Evolutionary conservation across 2,888 invertebrate genomes (phyloP), one percentile per base, ranked within the genome.

Genomic region (Philereme transversata): DNA sequence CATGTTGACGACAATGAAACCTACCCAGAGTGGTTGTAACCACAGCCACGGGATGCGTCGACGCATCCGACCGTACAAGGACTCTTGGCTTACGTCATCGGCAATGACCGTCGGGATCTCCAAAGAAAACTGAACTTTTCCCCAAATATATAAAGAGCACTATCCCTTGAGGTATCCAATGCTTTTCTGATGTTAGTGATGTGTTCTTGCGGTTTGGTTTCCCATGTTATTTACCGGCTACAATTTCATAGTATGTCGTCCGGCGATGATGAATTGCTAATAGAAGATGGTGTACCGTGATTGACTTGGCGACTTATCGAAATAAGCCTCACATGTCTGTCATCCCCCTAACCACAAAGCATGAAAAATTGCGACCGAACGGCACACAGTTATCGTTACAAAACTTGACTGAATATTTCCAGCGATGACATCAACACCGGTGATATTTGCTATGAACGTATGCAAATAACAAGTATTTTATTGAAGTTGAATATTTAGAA

Each of bases 21-120:
- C 73, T 80, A 86, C 87, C 85, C 85, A 72, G 76, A 85, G 86
- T 84, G 79, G 88, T 84, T 86, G 89, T 88, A 90, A 88, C 85
- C 83, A 77, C 84, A 92, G 81, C 83, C 86, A 75, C 84, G 82
- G 82, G 88, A 86, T 86, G 84, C 83, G 83, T 79, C 82, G 78
- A 73, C 69, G 83, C 89, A 88, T 76, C 89, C 76, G 78, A 83
- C 86, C 88, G 87, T 88, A 81, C 90, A 92, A 92, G 92, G 92
- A 84, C 92, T 84, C 74, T 7, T 40, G 65, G 70, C 68, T 84
- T 81, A 84, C 86, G 85, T 87, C 87, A 87, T 74, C 65, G 70
- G 65, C 78, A 74, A 71, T 82, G 81, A 81, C 81, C 76, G 67
- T 69, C 73, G 68, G 64, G 33, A 70, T 59, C 65, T 67, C 47